Base-by-base conservation (phyloP, 2,888 invertebrate species). In the Ceramica pisi region DNA sequence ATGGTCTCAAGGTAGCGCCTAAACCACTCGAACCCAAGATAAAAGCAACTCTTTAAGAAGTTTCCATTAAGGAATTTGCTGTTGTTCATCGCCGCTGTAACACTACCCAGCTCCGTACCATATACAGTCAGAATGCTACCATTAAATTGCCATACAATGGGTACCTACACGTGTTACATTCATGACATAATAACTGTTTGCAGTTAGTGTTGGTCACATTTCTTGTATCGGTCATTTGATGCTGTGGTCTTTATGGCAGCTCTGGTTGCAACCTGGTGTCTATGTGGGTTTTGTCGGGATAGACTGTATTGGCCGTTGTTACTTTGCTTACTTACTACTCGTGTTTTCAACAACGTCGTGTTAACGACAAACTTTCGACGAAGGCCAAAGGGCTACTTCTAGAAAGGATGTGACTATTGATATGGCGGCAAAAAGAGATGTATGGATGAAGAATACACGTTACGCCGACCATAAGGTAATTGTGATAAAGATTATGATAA, bases 221-320 rank as follows among this genome's bases (percentile, higher is more conserved):
- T 72, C 81, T 67, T 26, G 73, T 82, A 71, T 79, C 66, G 67
- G 66, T 41, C 73, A 82, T 69, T 78, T 73, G 81, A 86, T 70
- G 78, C 76, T 74, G 4, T n/a, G 60, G 44, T 21, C 69, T 67
- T 87, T 80, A 82, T 73, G 66, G 35, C 67, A 38, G 74, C 75
- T 87, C 87, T 77, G 66, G 83, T 87, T 85, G 78, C 84, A 78
- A 71, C 68, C 69, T 66, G 67, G 78, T 82, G 78, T 69, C 67
- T 76, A 76, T 80, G 72, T 74, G 41, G 44, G 51, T 67, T 57
- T 69, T 65, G 78, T 78, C 51, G 8, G 8, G 1, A 6, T 23
- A 41, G 0, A 48, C 0, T 60, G 68, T 62, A 85, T 79, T 85
- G 89, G 75, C 51, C 61, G 31, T 67, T 72, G 68, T 21, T 16